These are phyloP conservation scores for Bambusicola thoracicus DNA, from an alignment of 2,113 vertebrate genomes.

Conservation along the genomic window DNA sequence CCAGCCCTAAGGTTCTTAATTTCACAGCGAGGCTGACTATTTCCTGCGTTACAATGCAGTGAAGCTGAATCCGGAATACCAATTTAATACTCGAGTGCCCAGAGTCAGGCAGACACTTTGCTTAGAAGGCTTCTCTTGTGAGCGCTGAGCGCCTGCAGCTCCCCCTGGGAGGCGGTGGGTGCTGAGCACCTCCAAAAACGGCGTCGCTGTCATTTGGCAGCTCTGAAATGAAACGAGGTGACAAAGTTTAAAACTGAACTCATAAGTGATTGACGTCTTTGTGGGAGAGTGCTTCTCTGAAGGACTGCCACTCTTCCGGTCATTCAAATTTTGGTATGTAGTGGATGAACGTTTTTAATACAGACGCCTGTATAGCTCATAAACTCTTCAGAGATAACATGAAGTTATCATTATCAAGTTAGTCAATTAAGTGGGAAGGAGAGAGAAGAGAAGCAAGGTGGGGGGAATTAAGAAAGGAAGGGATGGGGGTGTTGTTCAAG, in stretches of 20 bases:
- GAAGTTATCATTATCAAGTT: no score
- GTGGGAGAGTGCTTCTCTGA: background rate
- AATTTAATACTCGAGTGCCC: constrained; percentile 61
- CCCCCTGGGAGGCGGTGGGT: background rate
- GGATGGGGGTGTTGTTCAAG: background rate
- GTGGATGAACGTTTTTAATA: background rate
- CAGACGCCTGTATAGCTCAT: background rate
- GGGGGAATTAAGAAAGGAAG: background rate
- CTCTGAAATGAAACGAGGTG: background rate
- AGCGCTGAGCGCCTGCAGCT: background rate
- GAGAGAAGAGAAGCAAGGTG: background rate
- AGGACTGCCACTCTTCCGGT: background rate
- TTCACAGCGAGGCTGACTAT: background rate
- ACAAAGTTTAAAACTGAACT: constrained; percentile 14
- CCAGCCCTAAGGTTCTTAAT: background rate
- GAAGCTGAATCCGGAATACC: constrained; percentile 29
- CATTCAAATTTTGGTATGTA: background rate
- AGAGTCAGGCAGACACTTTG: constrained; percentile 17
- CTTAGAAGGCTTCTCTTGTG: constrained; percentile 55
- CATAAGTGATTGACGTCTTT: background rate
- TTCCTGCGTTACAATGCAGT: background rate
- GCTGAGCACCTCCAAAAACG: constrained; percentile 33
- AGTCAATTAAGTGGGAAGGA: background rate
- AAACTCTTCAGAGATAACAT: background rate
- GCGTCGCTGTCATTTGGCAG: constrained; percentile 10